Conservation (phyloP, 2,888 invertebrate genomes). For the Protophormia terraenovae region DNA sequence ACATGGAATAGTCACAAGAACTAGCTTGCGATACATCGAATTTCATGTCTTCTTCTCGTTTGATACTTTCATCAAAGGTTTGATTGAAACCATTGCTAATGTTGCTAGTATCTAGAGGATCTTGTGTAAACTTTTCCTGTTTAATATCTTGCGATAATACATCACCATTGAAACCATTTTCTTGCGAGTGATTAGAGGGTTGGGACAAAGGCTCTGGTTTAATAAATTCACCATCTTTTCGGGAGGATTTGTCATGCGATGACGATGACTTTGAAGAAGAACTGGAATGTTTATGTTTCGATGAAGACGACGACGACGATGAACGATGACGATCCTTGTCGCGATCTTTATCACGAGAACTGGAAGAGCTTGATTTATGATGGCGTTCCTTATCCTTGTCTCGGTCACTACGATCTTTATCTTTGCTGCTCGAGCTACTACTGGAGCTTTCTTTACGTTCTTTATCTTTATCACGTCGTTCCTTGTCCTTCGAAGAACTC, state of each 20-base stretch:
- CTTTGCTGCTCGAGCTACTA: constrained; percentile 74
- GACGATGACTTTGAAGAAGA: constrained; percentile 76
- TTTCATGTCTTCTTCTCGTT: constrained; percentile 70
- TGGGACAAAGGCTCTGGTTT: constrained; percentile 77
- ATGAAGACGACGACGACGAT: constrained; percentile 77
- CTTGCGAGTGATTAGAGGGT: constrained; percentile 68
- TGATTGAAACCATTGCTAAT: constrained; percentile 54
- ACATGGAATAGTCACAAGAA: constrained; percentile 88
- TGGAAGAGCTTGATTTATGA: constrained; percentile 77
- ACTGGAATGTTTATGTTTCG: constrained; percentile 81
- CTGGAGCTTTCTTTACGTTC: constrained; percentile 77
- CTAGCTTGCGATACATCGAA: constrained; percentile 84
- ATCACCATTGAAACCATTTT: constrained; percentile 70
- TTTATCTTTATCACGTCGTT: constrained; percentile 74
- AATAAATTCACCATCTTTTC: constrained; percentile 75
- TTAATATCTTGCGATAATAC: constrained; percentile 63
- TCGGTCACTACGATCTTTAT: constrained; percentile 75
- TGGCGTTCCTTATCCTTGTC: constrained; percentile 78
- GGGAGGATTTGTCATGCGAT: constrained; percentile 77
- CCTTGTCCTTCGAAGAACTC: constrained; percentile 77
- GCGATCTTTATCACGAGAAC: constrained; percentile 73
- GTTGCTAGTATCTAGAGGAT: constrained; percentile 48
- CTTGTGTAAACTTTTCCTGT: constrained; percentile 39
- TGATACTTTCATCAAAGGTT: constrained; percentile 78
- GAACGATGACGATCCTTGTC: constrained; percentile 77